Evolutionary conservation across 2,888 invertebrate species (phyloP), one percentile per base, ranked within the genome.

Genomic region (Cosmia pyralina): DNA sequence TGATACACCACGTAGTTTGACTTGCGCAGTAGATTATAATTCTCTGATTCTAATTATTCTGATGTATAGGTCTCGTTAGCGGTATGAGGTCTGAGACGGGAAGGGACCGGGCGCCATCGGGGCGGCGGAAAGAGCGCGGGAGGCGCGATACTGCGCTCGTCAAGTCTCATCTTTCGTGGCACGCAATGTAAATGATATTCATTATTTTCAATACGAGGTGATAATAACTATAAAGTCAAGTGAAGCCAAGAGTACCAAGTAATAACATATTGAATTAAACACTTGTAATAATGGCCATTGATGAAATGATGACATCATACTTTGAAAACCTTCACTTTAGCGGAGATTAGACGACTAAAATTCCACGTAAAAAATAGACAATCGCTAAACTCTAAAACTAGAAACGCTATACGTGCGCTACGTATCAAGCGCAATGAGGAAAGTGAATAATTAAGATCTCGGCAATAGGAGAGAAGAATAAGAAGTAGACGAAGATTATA

Each of bases 401-500:
- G 19, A 55, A 52, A 57, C 57, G 7, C 13, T 52, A 2, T 41
- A 63, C n/a, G 8, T 50, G 57, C 6, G 11, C 28, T 50, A 28
- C 8, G 11, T 60, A 60, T 15, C 53, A 58, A 60, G 11, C 8
- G 15, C 52, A 50, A 72, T 34, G 19, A 65, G 13, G 77, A 81
- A 66, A 72, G 69, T 34, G n/a, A 69, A 66, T 41, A 63, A 59
- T 59, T 63, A 53, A 52, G 17, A 22, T 34, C 19, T 57, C 28
- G n/a, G 11, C 22, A 46, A 19, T 19, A 71, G 13, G 6, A 38
- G 3, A 34, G 7, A 53, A 62, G 44, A 75, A 72, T 55, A 65
- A 57, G 44, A 59, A 38, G 68, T 70, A 72, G 46, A 65, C 50
- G 52, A 73, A 77, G 53, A 80, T 73, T 19, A 76, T 69, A 59